Evolutionary conservation across 2,797 vertebrate genomes (phyloP).

Genomic region (Arrhamphus sclerolepis): DNA sequence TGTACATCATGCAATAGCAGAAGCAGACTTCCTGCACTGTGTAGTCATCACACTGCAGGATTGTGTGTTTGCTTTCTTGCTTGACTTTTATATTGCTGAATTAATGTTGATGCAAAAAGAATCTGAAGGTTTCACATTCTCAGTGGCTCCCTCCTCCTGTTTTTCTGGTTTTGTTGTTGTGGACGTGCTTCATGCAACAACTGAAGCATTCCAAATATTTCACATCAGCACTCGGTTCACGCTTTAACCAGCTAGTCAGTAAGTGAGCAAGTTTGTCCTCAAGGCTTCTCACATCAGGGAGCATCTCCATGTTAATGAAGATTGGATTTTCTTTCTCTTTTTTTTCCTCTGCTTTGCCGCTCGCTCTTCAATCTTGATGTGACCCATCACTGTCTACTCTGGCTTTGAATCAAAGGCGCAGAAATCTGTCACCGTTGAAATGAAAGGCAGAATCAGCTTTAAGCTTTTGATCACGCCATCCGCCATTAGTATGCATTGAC

Average conservation of each 20-base stretch:
- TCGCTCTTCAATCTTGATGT: slow-evolving; percentile 43
- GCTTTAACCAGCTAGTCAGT: slow-evolving; percentile 46
- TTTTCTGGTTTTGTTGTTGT: slow-evolving; percentile 12
- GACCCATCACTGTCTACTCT: slow-evolving; percentile 29
- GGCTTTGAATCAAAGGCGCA: slow-evolving; percentile 41
- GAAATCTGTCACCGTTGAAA: slow-evolving; percentile 20
- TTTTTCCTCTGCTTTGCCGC: slow-evolving; percentile 33
- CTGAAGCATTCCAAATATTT: slow-evolving; percentile 49
- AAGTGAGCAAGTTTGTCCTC: slow-evolving; percentile 45
- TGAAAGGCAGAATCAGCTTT: slow-evolving; percentile 20
- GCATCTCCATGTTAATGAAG: slow-evolving; percentile 52
- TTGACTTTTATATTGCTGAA: slow-evolving; percentile 5
- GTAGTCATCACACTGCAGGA: not conserved
- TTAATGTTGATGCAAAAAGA: not conserved
- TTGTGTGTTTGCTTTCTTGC: not conserved
- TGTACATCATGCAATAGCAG: not conserved
- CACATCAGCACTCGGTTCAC: slow-evolving; percentile 47
- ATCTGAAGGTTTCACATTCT: slow-evolving; percentile 1
- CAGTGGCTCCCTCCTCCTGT: not conserved
- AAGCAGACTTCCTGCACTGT: slow-evolving; percentile 22
- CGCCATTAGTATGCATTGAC: slow-evolving; percentile 16
- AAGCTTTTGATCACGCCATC: not conserved
- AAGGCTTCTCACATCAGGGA: slow-evolving; percentile 52
- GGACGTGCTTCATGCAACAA: slow-evolving; percentile 22
- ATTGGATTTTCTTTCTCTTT: slow-evolving; percentile 15